A percentile compares a stretch with the other conserved stretches of the same genome.
Conservation (phyloP, 1,140 invertebrate genomes). For the Anastatus disparis region DNA sequence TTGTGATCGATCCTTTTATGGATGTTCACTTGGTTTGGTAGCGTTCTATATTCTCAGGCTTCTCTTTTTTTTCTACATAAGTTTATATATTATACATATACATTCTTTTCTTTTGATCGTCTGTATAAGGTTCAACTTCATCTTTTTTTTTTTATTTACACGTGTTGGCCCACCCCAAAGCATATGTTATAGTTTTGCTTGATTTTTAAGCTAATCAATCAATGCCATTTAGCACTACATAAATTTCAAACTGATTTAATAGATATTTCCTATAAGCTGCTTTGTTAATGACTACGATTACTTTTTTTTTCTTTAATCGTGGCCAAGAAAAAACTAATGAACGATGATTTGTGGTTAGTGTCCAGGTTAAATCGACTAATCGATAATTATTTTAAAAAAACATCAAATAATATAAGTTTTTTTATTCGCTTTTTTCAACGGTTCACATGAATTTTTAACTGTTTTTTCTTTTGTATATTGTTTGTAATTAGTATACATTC, state of each 20-base stretch:
- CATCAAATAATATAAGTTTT: too few relatives aligned
- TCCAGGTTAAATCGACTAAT: too few relatives aligned
- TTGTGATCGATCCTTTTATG: slow-evolving; percentile 27
- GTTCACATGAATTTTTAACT: too few relatives aligned
- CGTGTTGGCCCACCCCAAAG: background rate
- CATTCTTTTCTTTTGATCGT: background rate
- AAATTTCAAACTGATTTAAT: slow-evolving; percentile 7
- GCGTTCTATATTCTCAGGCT: background rate
- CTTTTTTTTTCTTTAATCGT: too few relatives aligned
- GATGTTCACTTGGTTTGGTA: background rate
- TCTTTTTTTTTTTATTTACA: background rate
- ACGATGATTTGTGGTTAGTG: slow-evolving; percentile 3
- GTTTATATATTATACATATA: too few relatives aligned
- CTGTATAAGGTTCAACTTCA: too few relatives aligned
- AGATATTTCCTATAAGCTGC: background rate
- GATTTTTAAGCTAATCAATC: slow-evolving; percentile 21
- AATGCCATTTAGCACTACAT: slow-evolving; percentile 13
- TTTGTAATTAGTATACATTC: too few relatives aligned
- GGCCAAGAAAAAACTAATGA: background rate
- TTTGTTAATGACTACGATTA: background rate
- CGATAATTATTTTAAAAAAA: too few relatives aligned
- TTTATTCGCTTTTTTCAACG: too few relatives aligned
- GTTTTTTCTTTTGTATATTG: too few relatives aligned
- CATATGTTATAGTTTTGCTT: too few relatives aligned
- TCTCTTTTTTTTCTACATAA: too few relatives aligned